Evolutionary conservation across 2,797 vertebrate species (phyloP).

Genomic region (Malacoctenus gilli): DNA sequence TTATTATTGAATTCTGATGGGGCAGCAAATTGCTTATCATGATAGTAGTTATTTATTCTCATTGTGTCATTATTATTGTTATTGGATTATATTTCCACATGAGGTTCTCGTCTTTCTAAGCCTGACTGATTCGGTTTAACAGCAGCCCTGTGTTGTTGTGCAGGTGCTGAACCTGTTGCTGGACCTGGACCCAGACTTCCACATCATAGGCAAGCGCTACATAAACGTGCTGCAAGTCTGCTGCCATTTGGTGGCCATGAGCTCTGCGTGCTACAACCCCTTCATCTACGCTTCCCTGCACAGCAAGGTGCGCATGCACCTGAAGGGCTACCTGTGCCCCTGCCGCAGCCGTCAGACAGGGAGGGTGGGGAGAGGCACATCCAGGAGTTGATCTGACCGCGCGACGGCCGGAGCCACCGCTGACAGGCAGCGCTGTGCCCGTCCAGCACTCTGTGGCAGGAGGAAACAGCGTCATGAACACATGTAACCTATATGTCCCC

Average conservation of each 20-base stretch:
- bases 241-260: slow-evolving; percentile 85
- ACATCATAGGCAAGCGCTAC: slow-evolving; percentile 81
- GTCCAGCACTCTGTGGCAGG: slow-evolving; percentile 1
- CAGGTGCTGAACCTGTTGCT: slow-evolving; percentile 82
- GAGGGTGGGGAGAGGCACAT: slow-evolving; percentile 20
- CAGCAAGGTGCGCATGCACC: slow-evolving; percentile 81
- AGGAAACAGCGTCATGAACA: slow-evolving; percentile 5
- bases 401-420: slow-evolving; percentile 29
- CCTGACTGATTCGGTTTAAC: not conserved
- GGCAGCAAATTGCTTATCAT: too few species aligned
- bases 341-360: slow-evolving; percentile 40
- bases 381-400: slow-evolving; percentile 49
- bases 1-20: too few species aligned
- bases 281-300: slow-evolving; percentile 86
- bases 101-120: too few species aligned
- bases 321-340: slow-evolving; percentile 73
- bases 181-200: slow-evolving; percentile 83
- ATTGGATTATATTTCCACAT: too few species aligned
- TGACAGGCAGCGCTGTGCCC: slow-evolving; percentile 45
- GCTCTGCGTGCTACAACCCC: slow-evolving; percentile 84
- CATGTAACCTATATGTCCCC: not conserved
- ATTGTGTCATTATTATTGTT: too few species aligned
- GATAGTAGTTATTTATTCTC: too few species aligned
- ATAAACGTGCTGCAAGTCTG: slow-evolving; percentile 81
- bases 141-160: slow-evolving; percentile 28